Base-by-base conservation (phyloP, 2,113 vertebrate genomes). In the Nicator chloris region DNA sequence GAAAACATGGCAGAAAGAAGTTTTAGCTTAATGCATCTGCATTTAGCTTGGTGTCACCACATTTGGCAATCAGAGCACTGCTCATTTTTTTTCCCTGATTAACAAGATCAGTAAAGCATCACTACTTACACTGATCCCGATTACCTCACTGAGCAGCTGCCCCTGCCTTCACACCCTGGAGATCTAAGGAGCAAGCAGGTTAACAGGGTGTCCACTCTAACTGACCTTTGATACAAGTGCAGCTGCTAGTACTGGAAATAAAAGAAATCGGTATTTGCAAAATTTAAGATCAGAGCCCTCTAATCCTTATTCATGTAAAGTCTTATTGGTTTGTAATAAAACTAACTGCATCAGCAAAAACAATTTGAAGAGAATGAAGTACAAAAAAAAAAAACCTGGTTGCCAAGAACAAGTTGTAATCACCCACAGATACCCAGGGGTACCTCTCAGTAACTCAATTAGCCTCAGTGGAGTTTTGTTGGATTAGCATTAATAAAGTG, bases 401-500 rank as follows among this genome's bases (percentile, higher is more conserved):
- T 92, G 80, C 86, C 91, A 86, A 86, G 72, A 81, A 68, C 69
- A 80, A 80, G 69, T 76, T 85, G 70, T 75, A 94, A 92, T 96
- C 75, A 90, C 59, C 39, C 78, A 39, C 21, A 50, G 78, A 92
- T 35, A 91, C 82, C 59, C 75, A 88, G 31, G 56, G 79, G 78
- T 88, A 70, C 73, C 87, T 80, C 85, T 94, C 79, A 93, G 81
- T 60, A 93, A 94, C 87, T 94, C 89, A 85, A 90, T 94, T 94
- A 91, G 69, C 68, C 86, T 86, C 77, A 83, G 56, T 27, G 35
- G 71, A 86, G 47, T 93, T 90, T 47, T 49, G 66, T 2, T 90
- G 93, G 93, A 96, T 95, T 97, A 95, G 82, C 90, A 92, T 90
- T 94, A 90, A 90, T 92, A 88, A 82, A 92, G 71, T 64, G 81